A percentile compares a stretch with the other conserved stretches of the same genome.
phyloP scores from a whole-genome alignment of 2,888 invertebrate genomes.

The Pantelozetes paolii region DNA sequence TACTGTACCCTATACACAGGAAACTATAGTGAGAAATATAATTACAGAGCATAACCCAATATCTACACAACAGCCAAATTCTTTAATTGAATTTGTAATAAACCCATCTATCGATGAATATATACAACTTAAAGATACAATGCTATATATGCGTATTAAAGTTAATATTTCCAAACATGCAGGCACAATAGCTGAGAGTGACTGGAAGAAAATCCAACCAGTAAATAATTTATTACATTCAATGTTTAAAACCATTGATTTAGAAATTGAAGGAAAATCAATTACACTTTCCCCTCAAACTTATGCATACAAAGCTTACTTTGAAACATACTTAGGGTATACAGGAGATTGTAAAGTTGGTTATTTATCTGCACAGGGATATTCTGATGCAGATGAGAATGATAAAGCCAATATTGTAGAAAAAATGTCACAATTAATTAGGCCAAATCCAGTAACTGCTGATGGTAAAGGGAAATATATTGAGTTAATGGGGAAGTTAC shows the following conservation, averaged over 20 bases:
- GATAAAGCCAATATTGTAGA: background rate
- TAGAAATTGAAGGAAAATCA: conserved; percentile 3
- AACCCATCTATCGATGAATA: conserved; percentile 14
- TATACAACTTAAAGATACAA: background rate
- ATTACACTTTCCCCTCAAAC: background rate
- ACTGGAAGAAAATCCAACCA: conserved; percentile 10
- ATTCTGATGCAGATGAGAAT: background rate
- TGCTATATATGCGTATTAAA: background rate
- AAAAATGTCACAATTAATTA: background rate
- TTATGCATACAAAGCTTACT: conserved; percentile 1
- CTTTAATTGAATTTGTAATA: background rate
- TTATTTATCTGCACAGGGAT: background rate
- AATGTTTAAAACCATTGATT: conserved; percentile 2
- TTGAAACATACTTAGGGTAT: background rate
- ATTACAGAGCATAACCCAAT: conserved; percentile 32
- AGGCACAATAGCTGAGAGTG: background rate
- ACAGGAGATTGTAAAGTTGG: background rate
- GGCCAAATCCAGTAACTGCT: background rate
- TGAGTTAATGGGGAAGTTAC: conserved; percentile 8
- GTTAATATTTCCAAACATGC: background rate
- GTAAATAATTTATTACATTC: conserved; percentile 26
- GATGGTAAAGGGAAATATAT: background rate
- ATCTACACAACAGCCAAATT: background rate
- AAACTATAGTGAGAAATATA: conserved; percentile 1
- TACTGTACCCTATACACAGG: conserved; percentile 23